These are phyloP conservation scores for Spisula subtruncata DNA, from an alignment of 2,888 invertebrate species.

Conservation along the genomic window DNA sequence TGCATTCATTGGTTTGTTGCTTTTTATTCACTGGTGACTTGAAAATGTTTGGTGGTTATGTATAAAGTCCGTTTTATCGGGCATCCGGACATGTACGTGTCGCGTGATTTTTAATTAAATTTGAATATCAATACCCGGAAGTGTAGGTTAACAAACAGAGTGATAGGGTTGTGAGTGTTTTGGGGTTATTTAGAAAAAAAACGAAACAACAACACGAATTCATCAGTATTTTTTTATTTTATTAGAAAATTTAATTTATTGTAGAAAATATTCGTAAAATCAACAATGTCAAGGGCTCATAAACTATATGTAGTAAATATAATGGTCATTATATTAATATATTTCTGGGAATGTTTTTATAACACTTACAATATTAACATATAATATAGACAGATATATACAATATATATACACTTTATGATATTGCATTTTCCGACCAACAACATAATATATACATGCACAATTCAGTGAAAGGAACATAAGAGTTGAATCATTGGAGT, in stretches of 20 bases:
- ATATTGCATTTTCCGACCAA: slow-evolving; percentile 17
- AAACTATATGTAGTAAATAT: neutral
- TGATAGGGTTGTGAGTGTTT: too few relatives aligned
- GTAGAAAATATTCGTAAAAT: neutral
- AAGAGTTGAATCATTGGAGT: neutral
- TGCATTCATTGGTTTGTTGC: too few relatives aligned
- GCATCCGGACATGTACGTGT: neutral
- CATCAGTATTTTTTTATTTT: neutral
- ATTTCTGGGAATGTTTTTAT: neutral
- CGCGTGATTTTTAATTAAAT: neutral
- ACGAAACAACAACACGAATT: neutral
- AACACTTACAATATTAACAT: neutral
- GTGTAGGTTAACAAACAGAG: too few relatives aligned
- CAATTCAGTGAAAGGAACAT: neutral
- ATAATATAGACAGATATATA: neutral
- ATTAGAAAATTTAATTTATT: slow-evolving; percentile 1
- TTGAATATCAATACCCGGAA: neutral
- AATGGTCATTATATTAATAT: neutral
- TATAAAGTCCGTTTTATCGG: too few relatives aligned
- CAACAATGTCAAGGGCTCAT: neutral
- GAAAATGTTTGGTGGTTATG: too few relatives aligned
- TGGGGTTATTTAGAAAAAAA: neutral
- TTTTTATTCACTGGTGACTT: too few relatives aligned
- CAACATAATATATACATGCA: neutral
- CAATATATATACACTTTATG: neutral